A percentile compares a stretch with the other conserved stretches of the same genome.
Conservation (phyloP, 2,797 vertebrate genomes). For the Myotis myotis region DNA sequence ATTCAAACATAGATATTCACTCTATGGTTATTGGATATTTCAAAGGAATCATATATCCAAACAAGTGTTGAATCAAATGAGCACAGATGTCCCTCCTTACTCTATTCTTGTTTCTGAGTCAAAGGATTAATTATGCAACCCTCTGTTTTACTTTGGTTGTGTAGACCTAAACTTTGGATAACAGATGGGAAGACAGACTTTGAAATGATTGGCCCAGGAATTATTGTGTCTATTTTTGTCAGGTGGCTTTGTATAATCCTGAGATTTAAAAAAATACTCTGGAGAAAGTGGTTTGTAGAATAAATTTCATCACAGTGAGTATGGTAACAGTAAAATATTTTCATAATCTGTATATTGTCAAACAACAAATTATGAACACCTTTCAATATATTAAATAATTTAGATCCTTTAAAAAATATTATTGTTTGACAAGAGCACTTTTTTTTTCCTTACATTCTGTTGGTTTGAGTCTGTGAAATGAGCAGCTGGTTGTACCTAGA, state of each 20-base stretch:
- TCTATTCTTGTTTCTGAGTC: constrained; percentile 39
- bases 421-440: not conserved
- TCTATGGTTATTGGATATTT: not conserved
- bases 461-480: constrained; percentile 5
- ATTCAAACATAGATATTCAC: not conserved
- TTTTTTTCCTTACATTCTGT: not conserved
- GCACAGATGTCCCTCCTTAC: constrained; percentile 7
- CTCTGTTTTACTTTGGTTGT: constrained; percentile 49
- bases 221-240: constrained; percentile 67
- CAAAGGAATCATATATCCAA: not conserved
- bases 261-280: constrained; percentile 34
- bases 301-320: constrained; percentile 18
- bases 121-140: constrained; percentile 53
- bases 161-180: constrained; percentile 32
- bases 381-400: constrained; percentile 4
- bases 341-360: constrained; percentile 11
- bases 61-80: not conserved
- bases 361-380: not conserved
- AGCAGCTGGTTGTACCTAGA: constrained; percentile 5
- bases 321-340: constrained; percentile 37
- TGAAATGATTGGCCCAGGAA: constrained; percentile 60
- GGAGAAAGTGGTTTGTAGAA: constrained; percentile 52
- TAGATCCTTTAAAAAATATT: not conserved
- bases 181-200: constrained; percentile 73
- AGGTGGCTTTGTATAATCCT: constrained; percentile 57